These are phyloP conservation scores for Hyles lineata DNA, from an alignment of 2,888 invertebrate genomes.

Conservation along the genomic window DNA sequence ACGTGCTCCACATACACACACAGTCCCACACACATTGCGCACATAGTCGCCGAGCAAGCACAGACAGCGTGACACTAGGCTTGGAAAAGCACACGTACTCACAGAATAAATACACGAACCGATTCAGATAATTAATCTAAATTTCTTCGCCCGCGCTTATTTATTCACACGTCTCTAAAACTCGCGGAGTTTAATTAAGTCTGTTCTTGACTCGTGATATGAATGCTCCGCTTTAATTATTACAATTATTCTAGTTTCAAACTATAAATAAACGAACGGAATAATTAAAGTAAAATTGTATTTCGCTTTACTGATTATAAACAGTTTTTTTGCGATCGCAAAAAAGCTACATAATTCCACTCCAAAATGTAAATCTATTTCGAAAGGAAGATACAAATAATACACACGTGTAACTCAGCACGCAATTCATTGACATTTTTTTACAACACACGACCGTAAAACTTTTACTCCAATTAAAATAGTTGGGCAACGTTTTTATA, in stretches of 20 bases:
- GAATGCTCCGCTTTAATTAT: slow-evolving; percentile 58
- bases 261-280: not conserved
- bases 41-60: slow-evolving; percentile 25
- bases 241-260: slow-evolving; percentile 32
- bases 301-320: not conserved
- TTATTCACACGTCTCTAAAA: slow-evolving; percentile 66
- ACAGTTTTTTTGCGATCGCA: not conserved
- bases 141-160: slow-evolving; percentile 67
- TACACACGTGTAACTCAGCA: slow-evolving; percentile 44
- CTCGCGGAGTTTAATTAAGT: slow-evolving; percentile 68
- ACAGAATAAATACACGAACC: slow-evolving; percentile 62
- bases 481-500: slow-evolving; percentile 76
- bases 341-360: not conserved
- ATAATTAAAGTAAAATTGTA: not conserved
- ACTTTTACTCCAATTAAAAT: slow-evolving; percentile 83
- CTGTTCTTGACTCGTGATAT: slow-evolving; percentile 58
- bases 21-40: slow-evolving; percentile 43
- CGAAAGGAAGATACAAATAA: slow-evolving; percentile 3
- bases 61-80: slow-evolving; percentile 42
- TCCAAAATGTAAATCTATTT: not conserved
- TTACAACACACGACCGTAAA: slow-evolving; percentile 61
- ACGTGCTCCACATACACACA: slow-evolving; percentile 77
- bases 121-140: slow-evolving; percentile 73
- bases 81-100: slow-evolving; percentile 48
- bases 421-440: slow-evolving; percentile 71